Conservation (phyloP, 2,888 invertebrate species). For the Molorchus minor region DNA sequence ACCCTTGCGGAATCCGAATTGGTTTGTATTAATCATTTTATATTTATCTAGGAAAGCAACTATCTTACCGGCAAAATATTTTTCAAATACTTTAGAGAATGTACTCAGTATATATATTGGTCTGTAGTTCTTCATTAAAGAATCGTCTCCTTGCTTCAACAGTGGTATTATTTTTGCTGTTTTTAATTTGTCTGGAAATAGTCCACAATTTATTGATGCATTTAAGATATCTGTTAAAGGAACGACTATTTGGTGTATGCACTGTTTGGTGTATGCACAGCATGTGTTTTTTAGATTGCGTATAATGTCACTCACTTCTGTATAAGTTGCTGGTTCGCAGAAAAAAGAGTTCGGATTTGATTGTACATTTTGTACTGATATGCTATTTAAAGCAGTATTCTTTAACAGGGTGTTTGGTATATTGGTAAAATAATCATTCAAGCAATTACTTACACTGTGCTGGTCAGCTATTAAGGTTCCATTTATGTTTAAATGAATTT, state of each 20-base stretch:
- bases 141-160: neutral
- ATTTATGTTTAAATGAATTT: neutral
- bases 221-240: neutral
- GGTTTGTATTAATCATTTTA: too few species aligned
- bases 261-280: neutral
- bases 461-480: neutral
- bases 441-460: neutral
- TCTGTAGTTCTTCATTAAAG: neutral
- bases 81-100: neutral
- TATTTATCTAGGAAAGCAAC: neutral
- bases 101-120: too few species aligned
- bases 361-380: neutral
- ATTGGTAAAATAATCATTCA: neutral
- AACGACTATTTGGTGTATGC: neutral
- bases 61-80: neutral
- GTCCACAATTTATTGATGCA: neutral
- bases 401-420: neutral
- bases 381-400: neutral
- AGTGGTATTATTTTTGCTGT: neutral
- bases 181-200: neutral
- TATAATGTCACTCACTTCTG: neutral
- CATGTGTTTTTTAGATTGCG: neutral
- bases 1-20: neutral
- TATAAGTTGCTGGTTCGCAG: neutral
- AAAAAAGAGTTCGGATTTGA: neutral